Evolutionary conservation across 2,888 invertebrate genomes (phyloP), one percentile per base, ranked within the genome.

Genomic region (Nomada flava): DNA sequence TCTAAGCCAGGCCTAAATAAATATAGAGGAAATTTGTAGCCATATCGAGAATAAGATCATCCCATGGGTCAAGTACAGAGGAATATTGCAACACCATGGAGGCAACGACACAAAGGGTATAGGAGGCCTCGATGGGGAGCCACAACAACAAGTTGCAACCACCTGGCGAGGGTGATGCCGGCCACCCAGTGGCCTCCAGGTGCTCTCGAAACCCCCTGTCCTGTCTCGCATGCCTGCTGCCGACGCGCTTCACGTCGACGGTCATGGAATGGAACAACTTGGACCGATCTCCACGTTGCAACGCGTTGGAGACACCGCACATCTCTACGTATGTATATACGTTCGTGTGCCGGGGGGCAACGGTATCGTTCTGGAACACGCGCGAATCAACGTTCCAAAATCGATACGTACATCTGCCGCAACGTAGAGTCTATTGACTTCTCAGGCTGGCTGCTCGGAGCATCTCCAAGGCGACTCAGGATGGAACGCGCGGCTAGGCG

Each of bases 131-230:
- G 86, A 13, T 82, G 86, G 86, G 85, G 87, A 86, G 82, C 83
- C 86, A 89, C 89, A 89, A 92, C 90, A 91, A 91, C 92, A 92
- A 92, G 92, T 92, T 91, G 92, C 89, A 92, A 90, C 91, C 92
- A 92, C 92, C 92, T 92, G 92, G 91, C 90, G 86, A 90, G 82
- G 88, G 84, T 85, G 85, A 86, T 86, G 84, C 85, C 87, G 89
- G 88, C 89, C 91, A 90, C 91, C 88, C 89, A 89, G 89, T 87
- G 89, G 80, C 76, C 88, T 91, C 92, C 92, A 92, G 92, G 91
- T 92, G 92, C 90, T 90, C 76, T 20, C 71, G 72, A 86, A 87
- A 86, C 88, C 89, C 89, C 89, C 89, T 85, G 87, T 85, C 87
- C 47, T 75, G 79, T 74, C 81, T 63, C 80, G 83, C 77, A 62